Conservation (phyloP, 2,113 vertebrate species). For the Apteryx owenii region DNA sequence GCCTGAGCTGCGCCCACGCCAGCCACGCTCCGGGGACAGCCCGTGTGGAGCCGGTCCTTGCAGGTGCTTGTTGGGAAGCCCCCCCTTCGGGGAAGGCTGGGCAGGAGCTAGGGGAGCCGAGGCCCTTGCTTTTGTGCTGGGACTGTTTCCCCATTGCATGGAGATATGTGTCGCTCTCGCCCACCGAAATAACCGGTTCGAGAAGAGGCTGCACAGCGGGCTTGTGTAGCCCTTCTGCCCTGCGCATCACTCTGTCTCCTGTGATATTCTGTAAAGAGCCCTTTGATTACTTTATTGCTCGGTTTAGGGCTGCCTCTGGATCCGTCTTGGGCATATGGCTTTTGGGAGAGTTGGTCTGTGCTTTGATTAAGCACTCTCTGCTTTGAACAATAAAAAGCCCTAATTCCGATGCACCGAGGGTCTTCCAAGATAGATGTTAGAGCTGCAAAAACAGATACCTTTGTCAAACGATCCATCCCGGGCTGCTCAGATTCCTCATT, state of each 20-base stretch:
- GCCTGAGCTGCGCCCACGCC: too few relatives aligned
- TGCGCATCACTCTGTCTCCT: neutral
- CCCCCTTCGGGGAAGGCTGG: neutral
- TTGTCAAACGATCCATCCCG: neutral
- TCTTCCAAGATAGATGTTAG: neutral
- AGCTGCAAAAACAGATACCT: neutral
- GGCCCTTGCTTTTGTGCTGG: neutral
- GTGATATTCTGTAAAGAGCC: neutral
- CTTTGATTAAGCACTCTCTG: constrained; percentile 21
- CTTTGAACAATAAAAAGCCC: constrained; percentile 24
- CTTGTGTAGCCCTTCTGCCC: neutral
- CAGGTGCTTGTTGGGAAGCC: neutral
- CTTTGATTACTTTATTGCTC: constrained; percentile 46
- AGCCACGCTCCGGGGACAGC: neutral
- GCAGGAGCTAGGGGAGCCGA: neutral
- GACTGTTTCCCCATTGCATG: neutral
- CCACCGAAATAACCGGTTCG: neutral
- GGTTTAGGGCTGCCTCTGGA: constrained; percentile 44
- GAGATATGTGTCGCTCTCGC: neutral
- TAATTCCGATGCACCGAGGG: neutral
- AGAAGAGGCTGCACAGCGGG: fast-evolving
- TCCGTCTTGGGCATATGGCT: neutral
- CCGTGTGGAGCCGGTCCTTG: fast-evolving
- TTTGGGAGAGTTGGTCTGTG: neutral
- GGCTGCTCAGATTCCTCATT: neutral